Evolutionary conservation across 2,888 invertebrate species (phyloP).

Genomic region (Lasius platythorax): DNA sequence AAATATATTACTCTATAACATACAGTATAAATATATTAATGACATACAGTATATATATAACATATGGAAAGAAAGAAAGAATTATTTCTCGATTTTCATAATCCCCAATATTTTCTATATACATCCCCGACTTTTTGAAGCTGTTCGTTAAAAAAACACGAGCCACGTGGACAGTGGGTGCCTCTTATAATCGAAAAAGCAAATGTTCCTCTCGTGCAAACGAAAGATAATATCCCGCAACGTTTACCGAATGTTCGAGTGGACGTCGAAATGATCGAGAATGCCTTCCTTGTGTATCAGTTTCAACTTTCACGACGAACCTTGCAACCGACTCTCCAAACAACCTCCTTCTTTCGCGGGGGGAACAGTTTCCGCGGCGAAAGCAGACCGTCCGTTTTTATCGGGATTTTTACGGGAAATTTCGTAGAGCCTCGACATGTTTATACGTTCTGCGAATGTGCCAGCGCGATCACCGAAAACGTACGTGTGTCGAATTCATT

Average conservation of each 20-base stretch:
- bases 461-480: not conserved
- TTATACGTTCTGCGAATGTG: not conserved
- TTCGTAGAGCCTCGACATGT: not conserved
- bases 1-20: not conserved
- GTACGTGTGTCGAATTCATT: conserved; percentile 46
- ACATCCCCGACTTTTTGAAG: conserved; percentile 22
- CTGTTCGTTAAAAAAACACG: conserved; percentile 78
- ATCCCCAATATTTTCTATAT: not conserved
- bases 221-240: conserved; percentile 68
- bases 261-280: conserved; percentile 49
- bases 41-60: not conserved
- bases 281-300: conserved; percentile 41
- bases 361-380: conserved; percentile 36
- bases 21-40: too few relatives aligned
- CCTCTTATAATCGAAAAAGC: conserved; percentile 74
- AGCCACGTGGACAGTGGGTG: conserved; percentile 72
- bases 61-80: not conserved
- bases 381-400: conserved; percentile 23
- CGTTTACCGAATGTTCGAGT: conserved; percentile 53
- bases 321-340: conserved; percentile 49
- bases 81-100: not conserved
- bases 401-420: conserved; percentile 27
- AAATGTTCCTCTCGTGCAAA: conserved; percentile 76
- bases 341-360: conserved; percentile 53
- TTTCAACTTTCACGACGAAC: conserved; percentile 48